Base-by-base conservation (phyloP, 2,888 invertebrate genomes). In the Malthinus seriepunctatus region DNA sequence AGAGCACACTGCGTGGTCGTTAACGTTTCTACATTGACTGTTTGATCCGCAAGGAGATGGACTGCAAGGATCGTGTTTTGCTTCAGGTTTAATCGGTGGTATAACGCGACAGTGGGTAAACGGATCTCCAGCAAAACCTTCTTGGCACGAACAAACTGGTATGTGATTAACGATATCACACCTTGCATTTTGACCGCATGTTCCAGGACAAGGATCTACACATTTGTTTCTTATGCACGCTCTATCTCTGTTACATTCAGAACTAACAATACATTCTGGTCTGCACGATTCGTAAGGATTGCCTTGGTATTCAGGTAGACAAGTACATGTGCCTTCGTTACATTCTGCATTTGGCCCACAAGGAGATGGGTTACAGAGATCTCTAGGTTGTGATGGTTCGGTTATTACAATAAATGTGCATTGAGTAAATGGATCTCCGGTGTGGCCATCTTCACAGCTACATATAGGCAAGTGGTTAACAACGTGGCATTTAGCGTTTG, bases 401-500 rank as follows among this genome's bases (percentile, higher is more conserved):
- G 71, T 73, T 47, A 74, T 62, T 10, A 84, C 82, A 59, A 87
- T 81, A 32, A 82, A 82, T 6, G 63, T 82, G 71, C 92, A 92
- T 70, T 88, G 86, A 11, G 85, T 84, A 70, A 92, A 91, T 33
- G 93, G 90, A 84, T 93, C 90, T n/a, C 91, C 91, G 0, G 88
- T 88, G 69, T 84, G 88, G 32, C 88, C 88, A 62, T 86, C 86
- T 64, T 87, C 84, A 70, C 91, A 91, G 1, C 87, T 87, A 74
- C 91, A 91, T 38, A 90, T 86, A n/a, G 92, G 91, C 34, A 90
- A 84, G 74, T 93, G 92, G 73, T 90, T 91, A 23, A 89, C 76
- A 6, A 92, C 89, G 64, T 88, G 88, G 67, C 93, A 93, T 67
- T 86, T 85, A 4, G 91, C 90, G 72, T 90, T 89, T 10, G 88